Percentiles rank a stretch among this genome's conserved stretches.
Evolutionary conservation across 2,797 vertebrate genomes (phyloP).

Genomic region (Sphenodon punctatus): DNA sequence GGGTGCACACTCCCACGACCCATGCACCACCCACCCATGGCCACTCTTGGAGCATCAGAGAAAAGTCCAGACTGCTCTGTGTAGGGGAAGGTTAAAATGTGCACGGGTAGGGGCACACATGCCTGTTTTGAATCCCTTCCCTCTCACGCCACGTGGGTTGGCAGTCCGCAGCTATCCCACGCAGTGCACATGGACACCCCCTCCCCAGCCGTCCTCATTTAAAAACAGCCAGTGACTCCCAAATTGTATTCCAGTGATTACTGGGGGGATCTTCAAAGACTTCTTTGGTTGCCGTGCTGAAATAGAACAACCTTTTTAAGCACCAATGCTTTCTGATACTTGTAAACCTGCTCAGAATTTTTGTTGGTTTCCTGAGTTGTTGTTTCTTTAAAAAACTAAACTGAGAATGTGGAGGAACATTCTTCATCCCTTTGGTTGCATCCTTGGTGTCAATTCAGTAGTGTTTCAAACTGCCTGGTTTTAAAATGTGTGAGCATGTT

Average conservation of each 20-base stretch:
- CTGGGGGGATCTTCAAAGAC: neutral
- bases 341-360: neutral
- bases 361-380: neutral
- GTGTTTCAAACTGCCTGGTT: neutral
- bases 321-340: neutral
- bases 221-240: neutral
- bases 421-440: no score
- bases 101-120: no score
- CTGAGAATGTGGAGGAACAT: neutral
- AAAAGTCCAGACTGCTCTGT: no score
- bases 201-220: no score
- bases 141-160: no score
- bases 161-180: no score
- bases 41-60: no score
- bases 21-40: no score
- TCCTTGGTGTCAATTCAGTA: fast-evolving
- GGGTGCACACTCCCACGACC: no score
- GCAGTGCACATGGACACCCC: no score
- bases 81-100: no score
- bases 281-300: neutral
- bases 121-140: no score
- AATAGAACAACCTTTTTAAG: neutral
- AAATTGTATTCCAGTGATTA: neutral
- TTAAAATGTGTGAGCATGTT: neutral
- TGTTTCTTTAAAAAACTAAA: neutral